Percentiles rank a stretch among this genome's conserved stretches.
These are phyloP conservation scores for Thamnophis sirtalis DNA, from an alignment of 2,113 vertebrate genomes.

Conservation along the genomic window DNA sequence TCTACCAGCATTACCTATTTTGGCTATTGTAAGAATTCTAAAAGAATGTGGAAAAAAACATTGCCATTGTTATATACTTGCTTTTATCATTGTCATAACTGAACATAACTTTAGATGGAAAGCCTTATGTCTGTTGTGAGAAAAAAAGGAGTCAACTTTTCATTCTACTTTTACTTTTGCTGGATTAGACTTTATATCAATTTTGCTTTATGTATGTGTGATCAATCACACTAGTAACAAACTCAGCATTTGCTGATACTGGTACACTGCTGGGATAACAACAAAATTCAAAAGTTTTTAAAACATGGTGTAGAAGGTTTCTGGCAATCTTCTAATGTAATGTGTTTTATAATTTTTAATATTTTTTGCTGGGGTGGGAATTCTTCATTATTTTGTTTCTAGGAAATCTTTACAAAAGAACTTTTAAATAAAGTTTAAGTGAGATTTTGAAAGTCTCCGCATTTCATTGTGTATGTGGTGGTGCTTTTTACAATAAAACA, in stretches of 20 bases:
- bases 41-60: conserved; percentile 12
- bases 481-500: neutral
- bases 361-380: conserved; percentile 28
- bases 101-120: conserved; percentile 50
- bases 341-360: conserved; percentile 52
- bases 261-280: conserved; percentile 66
- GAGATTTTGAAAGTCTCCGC: conserved; percentile 56
- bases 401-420: conserved; percentile 76
- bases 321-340: conserved; percentile 59
- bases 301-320: conserved; percentile 56
- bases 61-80: conserved; percentile 45
- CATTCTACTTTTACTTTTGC: conserved; percentile 20
- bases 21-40: conserved; percentile 33
- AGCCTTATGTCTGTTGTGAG: conserved; percentile 49
- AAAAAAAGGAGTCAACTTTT: conserved; percentile 5
- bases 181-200: conserved; percentile 35
- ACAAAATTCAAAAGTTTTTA: conserved; percentile 53
- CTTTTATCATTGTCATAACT: conserved; percentile 54
- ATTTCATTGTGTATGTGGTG: neutral
- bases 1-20: conserved; percentile 18
- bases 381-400: conserved; percentile 64
- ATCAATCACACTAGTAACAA: conserved; percentile 28
- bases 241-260: conserved; percentile 43
- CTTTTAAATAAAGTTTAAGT: conserved; percentile 78
- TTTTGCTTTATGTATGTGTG: conserved; percentile 22